phyloP scores from a whole-genome alignment of 2,113 vertebrate genomes.

The Raphicerus campestris region DNA sequence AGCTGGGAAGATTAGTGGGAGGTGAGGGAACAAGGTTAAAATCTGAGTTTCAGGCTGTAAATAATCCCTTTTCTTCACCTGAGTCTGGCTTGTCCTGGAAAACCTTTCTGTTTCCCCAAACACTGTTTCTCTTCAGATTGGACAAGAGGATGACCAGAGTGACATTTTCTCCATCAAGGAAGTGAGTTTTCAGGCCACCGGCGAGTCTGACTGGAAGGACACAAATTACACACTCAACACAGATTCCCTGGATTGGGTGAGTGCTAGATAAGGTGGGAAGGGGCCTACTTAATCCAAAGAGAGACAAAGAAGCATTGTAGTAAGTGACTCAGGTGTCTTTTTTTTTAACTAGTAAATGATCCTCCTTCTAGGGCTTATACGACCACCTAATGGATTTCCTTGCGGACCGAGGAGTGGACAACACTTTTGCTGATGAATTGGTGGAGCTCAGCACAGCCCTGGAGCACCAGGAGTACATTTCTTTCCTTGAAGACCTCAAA shows the following conservation, averaged over 20 bases:
- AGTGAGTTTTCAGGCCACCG: constrained; percentile 93
- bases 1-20: background rate
- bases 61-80: background rate
- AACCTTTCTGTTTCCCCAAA: background rate
- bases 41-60: background rate
- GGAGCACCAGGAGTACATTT: constrained; percentile 96
- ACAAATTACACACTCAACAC: constrained; percentile 95
- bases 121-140: constrained; percentile 75
- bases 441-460: constrained; percentile 93
- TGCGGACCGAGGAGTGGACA: constrained; percentile 94
- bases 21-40: background rate
- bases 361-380: constrained; percentile 86
- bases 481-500: constrained; percentile 94
- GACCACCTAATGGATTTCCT: constrained; percentile 98
- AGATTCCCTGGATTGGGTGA: constrained; percentile 95
- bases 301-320: background rate
- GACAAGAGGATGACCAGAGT: constrained; percentile 88
- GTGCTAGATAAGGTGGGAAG: constrained; percentile 24
- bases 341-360: background rate
- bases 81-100: background rate
- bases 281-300: background rate
- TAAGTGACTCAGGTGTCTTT: background rate
- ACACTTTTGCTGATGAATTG: constrained; percentile 94
- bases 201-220: constrained; percentile 92
- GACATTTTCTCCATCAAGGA: constrained; percentile 95